A percentile compares a stretch with the other conserved stretches of the same genome.
Conservation (phyloP, 2,113 vertebrate species). For the Centropus unirufus region DNA sequence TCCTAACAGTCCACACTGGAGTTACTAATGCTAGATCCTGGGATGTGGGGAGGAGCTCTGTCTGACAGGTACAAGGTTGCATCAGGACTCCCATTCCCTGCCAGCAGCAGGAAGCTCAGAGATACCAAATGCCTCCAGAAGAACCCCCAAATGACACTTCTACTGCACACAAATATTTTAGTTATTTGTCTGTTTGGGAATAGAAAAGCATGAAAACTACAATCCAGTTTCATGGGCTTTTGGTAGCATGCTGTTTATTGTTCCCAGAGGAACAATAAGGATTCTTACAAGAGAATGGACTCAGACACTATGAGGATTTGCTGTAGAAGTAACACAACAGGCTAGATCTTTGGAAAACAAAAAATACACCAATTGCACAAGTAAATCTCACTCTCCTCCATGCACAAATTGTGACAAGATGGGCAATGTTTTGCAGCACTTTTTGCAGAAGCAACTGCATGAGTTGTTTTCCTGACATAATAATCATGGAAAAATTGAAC, state of each 20-base stretch:
- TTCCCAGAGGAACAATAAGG: conserved; percentile 34
- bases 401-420: neutral
- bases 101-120: neutral
- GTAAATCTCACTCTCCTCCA: neutral
- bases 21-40: neutral
- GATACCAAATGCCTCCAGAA: neutral
- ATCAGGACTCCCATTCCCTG: neutral
- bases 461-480: neutral
- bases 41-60: neutral
- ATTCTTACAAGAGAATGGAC: conserved; percentile 58
- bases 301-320: conserved; percentile 9
- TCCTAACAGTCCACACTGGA: neutral
- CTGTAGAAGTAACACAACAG: conserved; percentile 36
- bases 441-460: neutral
- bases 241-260: conserved; percentile 52
- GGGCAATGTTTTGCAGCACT: neutral
- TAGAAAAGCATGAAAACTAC: conserved; percentile 14
- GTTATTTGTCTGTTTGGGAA: neutral
- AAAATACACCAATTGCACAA: conserved; percentile 8
- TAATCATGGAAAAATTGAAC: neutral
- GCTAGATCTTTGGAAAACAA: conserved; percentile 44
- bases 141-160: fast-evolving
- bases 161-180: neutral
- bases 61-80: neutral
- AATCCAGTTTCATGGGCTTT: neutral